phyloP scores from a whole-genome alignment of 2,888 invertebrate species.

The Seira sanloemensis region DNA sequence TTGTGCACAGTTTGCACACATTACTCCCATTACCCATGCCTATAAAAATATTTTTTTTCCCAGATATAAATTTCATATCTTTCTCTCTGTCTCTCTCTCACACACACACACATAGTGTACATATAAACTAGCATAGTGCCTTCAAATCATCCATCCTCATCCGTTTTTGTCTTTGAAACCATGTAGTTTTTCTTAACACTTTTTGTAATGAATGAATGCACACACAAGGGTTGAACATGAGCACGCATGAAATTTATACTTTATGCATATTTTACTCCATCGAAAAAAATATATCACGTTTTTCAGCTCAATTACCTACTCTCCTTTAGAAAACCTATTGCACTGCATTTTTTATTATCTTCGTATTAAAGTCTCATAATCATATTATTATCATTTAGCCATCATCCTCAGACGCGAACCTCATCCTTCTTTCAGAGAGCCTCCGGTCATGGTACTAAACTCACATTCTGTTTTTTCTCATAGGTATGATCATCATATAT shows the following conservation, averaged over 20 bases:
- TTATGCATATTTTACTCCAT: slow-evolving; percentile 18
- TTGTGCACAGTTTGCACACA: neutral
- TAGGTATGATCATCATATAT: neutral
- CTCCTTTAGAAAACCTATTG: neutral
- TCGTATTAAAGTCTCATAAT: slow-evolving; percentile 37
- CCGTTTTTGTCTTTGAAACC: slow-evolving; percentile 14
- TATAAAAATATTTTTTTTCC: neutral
- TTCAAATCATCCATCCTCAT: slow-evolving; percentile 17
- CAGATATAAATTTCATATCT: neutral
- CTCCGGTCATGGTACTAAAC: slow-evolving; percentile 43
- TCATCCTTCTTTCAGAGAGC: slow-evolving; percentile 20
- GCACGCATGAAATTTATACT: neutral
- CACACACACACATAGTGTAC: neutral
- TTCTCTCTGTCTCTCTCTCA: too few relatives aligned
- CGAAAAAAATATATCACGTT: slow-evolving; percentile 32
- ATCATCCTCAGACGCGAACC: neutral
- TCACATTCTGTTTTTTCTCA: slow-evolving; percentile 33
- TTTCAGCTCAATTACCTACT: slow-evolving; percentile 9
- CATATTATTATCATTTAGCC: neutral
- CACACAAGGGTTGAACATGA: slow-evolving; percentile 3
- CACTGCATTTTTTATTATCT: neutral
- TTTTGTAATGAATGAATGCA: neutral
- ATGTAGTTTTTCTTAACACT: too few relatives aligned
- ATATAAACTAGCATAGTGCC: too few relatives aligned
- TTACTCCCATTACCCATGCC: neutral